Conservation (phyloP, 2,113 vertebrate genomes). For the Axis porcinus region DNA sequence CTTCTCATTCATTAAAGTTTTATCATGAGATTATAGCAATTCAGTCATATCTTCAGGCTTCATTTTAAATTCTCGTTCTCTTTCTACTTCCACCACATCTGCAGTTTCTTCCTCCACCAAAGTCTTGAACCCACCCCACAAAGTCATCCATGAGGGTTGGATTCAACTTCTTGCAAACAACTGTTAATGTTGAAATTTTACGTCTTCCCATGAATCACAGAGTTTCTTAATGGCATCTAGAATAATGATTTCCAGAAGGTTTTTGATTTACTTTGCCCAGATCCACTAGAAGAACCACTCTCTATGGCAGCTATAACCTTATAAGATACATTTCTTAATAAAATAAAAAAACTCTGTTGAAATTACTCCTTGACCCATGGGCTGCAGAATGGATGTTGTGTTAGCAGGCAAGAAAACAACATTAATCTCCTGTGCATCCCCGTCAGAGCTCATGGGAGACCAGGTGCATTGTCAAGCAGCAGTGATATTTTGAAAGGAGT, state of each 20-base stretch:
- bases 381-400: neutral
- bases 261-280: neutral
- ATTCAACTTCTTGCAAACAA: neutral
- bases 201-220: neutral
- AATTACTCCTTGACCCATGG: neutral
- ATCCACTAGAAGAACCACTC: neutral
- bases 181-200: neutral
- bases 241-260: neutral
- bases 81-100: neutral
- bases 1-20: neutral
- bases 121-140: neutral
- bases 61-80: neutral
- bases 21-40: neutral
- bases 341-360: neutral
- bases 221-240: neutral
- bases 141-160: neutral
- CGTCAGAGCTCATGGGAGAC: neutral
- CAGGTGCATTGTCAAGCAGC: neutral
- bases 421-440: neutral
- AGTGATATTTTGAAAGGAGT: neutral
- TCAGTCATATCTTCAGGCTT: neutral
- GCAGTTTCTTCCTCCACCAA: neutral
- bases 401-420: neutral
- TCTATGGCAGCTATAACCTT: neutral
- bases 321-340: neutral